These are phyloP conservation scores for Bujurquina vittata DNA, from an alignment of 2,113 vertebrate species.

Conservation along the genomic window DNA sequence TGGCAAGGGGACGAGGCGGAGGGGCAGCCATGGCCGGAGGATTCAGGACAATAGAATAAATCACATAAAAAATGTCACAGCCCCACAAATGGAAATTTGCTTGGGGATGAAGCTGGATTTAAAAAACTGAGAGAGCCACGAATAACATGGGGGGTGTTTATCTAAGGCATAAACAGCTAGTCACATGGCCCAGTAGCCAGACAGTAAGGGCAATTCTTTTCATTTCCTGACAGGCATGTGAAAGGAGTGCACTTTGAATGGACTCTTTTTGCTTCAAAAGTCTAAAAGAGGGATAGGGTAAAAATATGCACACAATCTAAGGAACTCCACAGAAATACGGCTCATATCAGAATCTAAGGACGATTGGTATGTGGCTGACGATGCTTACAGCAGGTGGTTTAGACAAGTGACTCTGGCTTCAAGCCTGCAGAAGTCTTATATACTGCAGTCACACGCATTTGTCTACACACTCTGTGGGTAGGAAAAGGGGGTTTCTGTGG, in stretches of 20 bases:
- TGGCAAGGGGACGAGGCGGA: conserved; percentile 50
- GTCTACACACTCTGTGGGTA: background rate
- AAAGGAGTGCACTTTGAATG: conserved; percentile 48
- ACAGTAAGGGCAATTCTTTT: conserved; percentile 49
- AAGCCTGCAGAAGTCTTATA: background rate
- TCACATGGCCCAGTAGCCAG: conserved; percentile 57
- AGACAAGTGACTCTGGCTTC: background rate
- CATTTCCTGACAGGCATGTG: conserved; percentile 56
- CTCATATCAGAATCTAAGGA: conserved; percentile 10
- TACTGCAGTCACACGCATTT: background rate
- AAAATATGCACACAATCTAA: conserved; percentile 31
- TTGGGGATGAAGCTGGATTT: conserved; percentile 39
- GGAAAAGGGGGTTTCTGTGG: background rate
- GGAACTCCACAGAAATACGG: background rate
- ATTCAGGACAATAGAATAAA: conserved; percentile 71
- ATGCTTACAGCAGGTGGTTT: background rate
- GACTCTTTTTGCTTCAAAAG: conserved; percentile 18
- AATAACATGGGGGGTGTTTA: conserved; percentile 43
- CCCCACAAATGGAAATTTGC: conserved; percentile 47
- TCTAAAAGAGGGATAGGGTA: background rate
- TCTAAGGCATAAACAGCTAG: conserved; percentile 39
- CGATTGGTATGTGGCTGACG: background rate
- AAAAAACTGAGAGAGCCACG: conserved; percentile 32
- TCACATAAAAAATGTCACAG: conserved; percentile 70
- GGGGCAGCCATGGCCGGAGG: conserved; percentile 56